Evolutionary conservation across 2,113 vertebrate species (phyloP), one percentile per base, ranked within the genome.

Genomic region (Lepisosteus oculatus): DNA sequence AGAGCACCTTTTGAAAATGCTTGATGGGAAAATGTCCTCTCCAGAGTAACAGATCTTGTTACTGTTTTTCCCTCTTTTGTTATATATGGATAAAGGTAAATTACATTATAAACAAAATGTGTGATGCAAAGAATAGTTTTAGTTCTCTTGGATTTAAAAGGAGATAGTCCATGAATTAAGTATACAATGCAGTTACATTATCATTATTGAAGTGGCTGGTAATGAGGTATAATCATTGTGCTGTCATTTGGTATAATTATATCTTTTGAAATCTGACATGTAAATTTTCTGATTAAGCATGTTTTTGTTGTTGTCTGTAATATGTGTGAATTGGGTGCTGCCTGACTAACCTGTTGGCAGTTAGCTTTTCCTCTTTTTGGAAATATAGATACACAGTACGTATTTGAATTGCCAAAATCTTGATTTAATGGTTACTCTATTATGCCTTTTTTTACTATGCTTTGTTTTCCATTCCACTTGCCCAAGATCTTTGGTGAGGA

Each of bases 181-280:
- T 73, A 68, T 43, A 15, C 45, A 14, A 3, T 62, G 15, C 54
- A 61, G 15, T 29, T 4, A 51, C 9, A 51, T 43, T 62, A 55
- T 73, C 15, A 17, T 57, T 67, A 43, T 68, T 62, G 65, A 51
- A 68, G 72, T 43, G 65, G 65, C 6, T 43, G 56, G n/a, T 54
- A 73, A 68, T 62, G 44, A 73, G 59, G 13, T 55, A 51, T 45
- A 8, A 17, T 65, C 29, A 43, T 15, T 29, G 29, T 29, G 29
- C 62, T 71, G 61, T 42, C 2, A 29, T 47, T 9, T 59, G 41
- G 45, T 13, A 29, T 63, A 61, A 71, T 71, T 61, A 64, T 41
- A 8, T 13, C 70, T 65, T 54, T 71, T 45, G 8, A 17, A 66
- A 66, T 45, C n/a, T 47, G 55, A 57, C 62, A 56, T 65, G 61